A percentile compares a stretch with the other conserved stretches of the same genome.
Evolutionary conservation across 2,113 vertebrate species (phyloP).

Genomic region (Coregonus clupeaformis): DNA sequence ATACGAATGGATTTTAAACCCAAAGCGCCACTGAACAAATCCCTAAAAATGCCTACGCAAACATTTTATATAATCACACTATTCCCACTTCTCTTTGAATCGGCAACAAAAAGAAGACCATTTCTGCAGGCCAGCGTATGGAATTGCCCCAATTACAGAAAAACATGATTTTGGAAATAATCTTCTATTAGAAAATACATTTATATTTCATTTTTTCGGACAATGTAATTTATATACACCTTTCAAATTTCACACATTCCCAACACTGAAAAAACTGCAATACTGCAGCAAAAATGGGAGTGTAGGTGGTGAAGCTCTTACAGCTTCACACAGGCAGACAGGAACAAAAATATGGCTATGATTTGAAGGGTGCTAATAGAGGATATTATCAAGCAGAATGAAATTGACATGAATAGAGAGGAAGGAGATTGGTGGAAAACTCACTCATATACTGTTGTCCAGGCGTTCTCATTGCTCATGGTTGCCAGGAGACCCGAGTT

Average conservation of each 20-base stretch:
- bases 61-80: conserved; percentile 28
- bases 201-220: background rate
- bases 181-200: background rate
- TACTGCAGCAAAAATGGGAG: background rate
- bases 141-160: background rate
- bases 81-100: conserved; percentile 9
- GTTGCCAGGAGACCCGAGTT: conserved; percentile 86
- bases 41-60: conserved; percentile 34
- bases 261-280: background rate
- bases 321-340: background rate
- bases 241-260: background rate
- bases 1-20: conserved; percentile 39
- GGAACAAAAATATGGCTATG: background rate
- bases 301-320: background rate
- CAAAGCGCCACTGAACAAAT: conserved; percentile 8
- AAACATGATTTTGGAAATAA: background rate
- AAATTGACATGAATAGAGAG: background rate
- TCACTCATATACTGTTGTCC: conserved; percentile 92
- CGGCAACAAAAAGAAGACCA: conserved; percentile 1
- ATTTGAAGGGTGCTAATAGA: background rate
- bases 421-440: conserved; percentile 42
- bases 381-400: background rate
- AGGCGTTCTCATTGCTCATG: conserved; percentile 87
- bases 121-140: background rate
- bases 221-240: background rate